Percentiles rank a stretch among this genome's conserved stretches.
Conservation (phyloP, 2,797 vertebrate genomes). For the Lepus oiostolus region DNA sequence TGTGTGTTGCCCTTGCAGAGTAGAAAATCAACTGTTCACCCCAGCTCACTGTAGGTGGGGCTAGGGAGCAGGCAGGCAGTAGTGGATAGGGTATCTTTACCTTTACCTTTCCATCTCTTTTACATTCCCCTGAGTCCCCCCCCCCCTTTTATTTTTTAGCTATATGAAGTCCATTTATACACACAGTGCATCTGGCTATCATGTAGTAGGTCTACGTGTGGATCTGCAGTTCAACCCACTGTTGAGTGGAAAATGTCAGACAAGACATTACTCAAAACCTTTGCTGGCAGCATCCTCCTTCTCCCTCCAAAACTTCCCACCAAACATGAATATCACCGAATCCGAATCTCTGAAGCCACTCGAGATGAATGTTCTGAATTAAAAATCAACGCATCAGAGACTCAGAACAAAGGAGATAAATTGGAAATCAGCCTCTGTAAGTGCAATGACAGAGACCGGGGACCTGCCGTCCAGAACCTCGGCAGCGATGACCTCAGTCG, state of each 20-base stretch:
- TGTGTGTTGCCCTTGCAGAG: neutral
- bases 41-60: neutral
- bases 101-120: neutral
- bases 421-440: conserved; percentile 62
- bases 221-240: neutral
- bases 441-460: neutral
- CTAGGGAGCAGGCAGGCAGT: accelerated
- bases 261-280: conserved; percentile 63
- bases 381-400: conserved; percentile 68
- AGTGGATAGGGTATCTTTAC: neutral
- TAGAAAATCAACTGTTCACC: neutral
- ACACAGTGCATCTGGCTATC: neutral
- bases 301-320: conserved; percentile 32
- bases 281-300: conserved; percentile 49
- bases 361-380: conserved; percentile 72
- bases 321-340: conserved; percentile 57
- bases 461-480: neutral
- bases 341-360: conserved; percentile 62
- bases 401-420: conserved; percentile 68
- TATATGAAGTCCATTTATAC: neutral
- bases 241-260: conserved; percentile 63
- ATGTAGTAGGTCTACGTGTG: neutral
- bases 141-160: neutral
- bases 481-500: neutral
- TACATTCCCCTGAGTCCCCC: neutral